Evolutionary conservation across 2,113 vertebrate species (phyloP).

Genomic region (Myrmecobius fasciatus): DNA sequence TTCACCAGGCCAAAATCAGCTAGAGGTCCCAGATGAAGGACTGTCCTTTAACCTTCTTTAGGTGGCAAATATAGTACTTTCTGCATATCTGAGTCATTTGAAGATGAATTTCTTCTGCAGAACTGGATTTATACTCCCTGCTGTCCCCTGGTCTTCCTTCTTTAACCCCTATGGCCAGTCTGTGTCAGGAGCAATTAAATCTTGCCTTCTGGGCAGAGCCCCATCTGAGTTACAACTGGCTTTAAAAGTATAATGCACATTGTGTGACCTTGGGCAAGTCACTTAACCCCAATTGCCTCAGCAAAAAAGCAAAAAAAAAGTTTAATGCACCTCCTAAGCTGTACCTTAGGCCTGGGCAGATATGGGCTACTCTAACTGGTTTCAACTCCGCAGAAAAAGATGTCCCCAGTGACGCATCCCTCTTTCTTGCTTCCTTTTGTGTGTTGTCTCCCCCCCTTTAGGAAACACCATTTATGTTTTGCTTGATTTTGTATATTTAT

Average conservation of each 20-base stretch:
- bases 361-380: not conserved
- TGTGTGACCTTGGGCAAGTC: no score
- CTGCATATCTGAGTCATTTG: not conserved
- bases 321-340: not conserved
- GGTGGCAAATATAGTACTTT: not conserved
- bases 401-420: not conserved
- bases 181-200: not conserved
- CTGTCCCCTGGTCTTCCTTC: not conserved
- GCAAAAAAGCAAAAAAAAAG: no score
- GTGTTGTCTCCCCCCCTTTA: not conserved
- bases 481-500: not conserved
- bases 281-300: no score
- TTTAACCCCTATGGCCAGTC: not conserved
- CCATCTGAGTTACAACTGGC: not conserved
- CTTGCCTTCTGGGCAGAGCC: not conserved
- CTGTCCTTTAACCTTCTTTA: not conserved
- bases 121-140: not conserved
- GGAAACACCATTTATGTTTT: not conserved
- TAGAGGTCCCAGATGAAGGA: not conserved
- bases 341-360: not conserved
- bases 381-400: not conserved
- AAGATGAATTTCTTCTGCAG: not conserved
- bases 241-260: no score
- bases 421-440: not conserved
- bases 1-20: not conserved